phyloP scores from a whole-genome alignment of 2,113 vertebrate species.

The Cyrtonyx montezumae region DNA sequence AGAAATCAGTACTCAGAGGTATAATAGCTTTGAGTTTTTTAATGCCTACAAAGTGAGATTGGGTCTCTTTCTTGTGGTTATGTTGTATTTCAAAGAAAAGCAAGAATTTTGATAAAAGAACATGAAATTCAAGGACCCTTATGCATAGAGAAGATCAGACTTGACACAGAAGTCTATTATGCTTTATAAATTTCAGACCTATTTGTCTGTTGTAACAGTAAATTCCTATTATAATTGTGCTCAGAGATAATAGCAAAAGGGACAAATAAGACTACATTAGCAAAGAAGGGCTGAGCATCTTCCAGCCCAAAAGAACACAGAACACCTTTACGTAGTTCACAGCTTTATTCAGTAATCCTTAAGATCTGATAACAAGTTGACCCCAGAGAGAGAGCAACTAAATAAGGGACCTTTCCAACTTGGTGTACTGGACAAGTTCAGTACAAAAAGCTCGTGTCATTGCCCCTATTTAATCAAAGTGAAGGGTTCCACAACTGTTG shows the following conservation, averaged over 20 bases:
- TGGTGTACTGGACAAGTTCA: background rate
- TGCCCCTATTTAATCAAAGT: background rate
- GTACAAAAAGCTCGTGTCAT: background rate
- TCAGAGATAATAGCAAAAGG: background rate
- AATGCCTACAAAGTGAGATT: background rate
- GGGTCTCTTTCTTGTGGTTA: background rate
- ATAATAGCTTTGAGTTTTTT: background rate
- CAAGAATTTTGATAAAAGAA: background rate
- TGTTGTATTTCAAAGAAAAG: background rate
- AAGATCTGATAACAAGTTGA: background rate
- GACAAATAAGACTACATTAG: background rate
- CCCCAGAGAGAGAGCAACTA: background rate
- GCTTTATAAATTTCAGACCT: background rate
- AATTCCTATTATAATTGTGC: background rate
- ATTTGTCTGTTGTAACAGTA: background rate
- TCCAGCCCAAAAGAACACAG: background rate
- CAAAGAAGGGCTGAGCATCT: background rate
- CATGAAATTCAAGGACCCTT: background rate
- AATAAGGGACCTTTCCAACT: background rate
- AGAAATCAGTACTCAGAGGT: background rate
- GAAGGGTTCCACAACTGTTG: too few relatives aligned
- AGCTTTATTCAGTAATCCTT: conserved; percentile 13
- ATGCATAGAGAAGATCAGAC: background rate
- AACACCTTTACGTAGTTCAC: background rate
- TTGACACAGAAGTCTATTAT: background rate